Percentiles rank a stretch among this genome's conserved stretches.
These are phyloP conservation scores for Metaphire vulgaris DNA, from an alignment of 1,140 invertebrate species.

Conservation along the genomic window DNA sequence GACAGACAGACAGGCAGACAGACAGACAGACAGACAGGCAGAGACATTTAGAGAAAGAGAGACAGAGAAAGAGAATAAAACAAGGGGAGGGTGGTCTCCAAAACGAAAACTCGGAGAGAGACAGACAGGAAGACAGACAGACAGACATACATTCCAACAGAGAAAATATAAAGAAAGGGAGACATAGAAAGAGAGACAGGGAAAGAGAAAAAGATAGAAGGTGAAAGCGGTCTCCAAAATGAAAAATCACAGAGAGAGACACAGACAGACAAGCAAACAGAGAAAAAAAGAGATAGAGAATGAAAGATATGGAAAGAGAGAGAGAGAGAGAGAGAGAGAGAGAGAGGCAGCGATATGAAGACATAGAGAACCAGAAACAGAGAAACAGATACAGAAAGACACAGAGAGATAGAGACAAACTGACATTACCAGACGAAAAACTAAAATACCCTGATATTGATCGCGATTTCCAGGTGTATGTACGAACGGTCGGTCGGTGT, in stretches of 20 bases:
- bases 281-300: not conserved
- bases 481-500: too few species aligned
- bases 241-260: too few species aligned
- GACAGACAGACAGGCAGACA: not conserved
- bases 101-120: too few species aligned
- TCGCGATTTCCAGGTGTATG: too few species aligned
- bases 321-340: conserved; percentile 1
- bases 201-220: too few species aligned
- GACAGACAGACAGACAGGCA: not conserved
- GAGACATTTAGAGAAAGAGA: not conserved
- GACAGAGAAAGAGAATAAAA: not conserved
- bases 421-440: not conserved
- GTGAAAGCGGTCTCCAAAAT: too few species aligned
- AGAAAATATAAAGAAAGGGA: too few species aligned
- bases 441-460: too few species aligned
- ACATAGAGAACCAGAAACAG: not conserved
- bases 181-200: not conserved
- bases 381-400: not conserved
- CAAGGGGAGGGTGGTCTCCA: not conserved
- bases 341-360: not conserved
- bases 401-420: not conserved
- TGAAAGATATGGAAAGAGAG: not conserved
- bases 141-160: too few species aligned
- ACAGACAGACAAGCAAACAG: not conserved
- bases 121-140: not conserved